Evolutionary conservation across 2,113 vertebrate species (phyloP).

Genomic region (Anhinga anhinga): DNA sequence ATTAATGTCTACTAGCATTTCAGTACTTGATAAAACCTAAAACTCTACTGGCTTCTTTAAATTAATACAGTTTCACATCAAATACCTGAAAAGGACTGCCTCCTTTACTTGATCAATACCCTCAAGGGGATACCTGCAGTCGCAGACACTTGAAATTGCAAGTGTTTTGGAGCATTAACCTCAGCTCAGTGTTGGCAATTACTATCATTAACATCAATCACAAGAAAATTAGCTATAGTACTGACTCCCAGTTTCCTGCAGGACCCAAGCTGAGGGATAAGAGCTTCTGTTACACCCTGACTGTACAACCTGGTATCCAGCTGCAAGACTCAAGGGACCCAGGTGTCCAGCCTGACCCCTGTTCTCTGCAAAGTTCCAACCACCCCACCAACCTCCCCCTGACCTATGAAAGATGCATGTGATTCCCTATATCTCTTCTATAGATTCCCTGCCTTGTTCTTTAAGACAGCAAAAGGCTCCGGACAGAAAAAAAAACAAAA

Average conservation of each 20-base stretch:
- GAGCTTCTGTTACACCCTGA: background rate
- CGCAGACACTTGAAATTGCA: background rate
- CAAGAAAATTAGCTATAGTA: background rate
- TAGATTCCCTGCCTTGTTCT: background rate
- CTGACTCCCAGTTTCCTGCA: background rate
- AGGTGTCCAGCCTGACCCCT: background rate
- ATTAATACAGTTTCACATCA: background rate
- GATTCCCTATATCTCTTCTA: background rate
- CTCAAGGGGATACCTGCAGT: background rate
- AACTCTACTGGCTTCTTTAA: background rate
- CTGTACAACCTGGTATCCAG: background rate
- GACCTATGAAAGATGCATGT: accelerated
- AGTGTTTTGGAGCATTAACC: background rate
- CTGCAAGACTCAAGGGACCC: background rate
- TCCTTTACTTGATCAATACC: background rate
- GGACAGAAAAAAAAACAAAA: accelerated
- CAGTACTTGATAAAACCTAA: background rate
- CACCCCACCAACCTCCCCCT: background rate
- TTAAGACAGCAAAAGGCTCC: background rate
- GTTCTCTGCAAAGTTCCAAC: background rate
- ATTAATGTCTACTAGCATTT: background rate
- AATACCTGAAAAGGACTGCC: background rate
- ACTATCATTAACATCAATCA: background rate
- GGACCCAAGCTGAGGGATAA: background rate
- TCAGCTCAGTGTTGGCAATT: background rate